Conservation (phyloP, 2,888 invertebrate species). For the Calliphora vomitoria region DNA sequence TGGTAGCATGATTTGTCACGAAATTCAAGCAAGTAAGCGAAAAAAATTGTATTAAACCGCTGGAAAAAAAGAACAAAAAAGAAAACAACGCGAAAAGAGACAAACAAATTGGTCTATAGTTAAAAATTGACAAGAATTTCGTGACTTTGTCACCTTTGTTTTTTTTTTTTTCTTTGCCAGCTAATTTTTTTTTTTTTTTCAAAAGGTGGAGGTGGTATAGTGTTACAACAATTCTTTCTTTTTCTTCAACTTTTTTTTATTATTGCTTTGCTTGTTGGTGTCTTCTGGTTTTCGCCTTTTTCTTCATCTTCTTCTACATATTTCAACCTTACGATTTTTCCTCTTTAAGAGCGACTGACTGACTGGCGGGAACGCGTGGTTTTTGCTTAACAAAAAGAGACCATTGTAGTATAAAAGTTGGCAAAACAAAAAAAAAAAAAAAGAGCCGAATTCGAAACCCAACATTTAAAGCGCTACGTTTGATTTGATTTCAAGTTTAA, state of each 20-base stretch:
- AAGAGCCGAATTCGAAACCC: slow-evolving; percentile 45
- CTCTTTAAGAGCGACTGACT: slow-evolving; percentile 17
- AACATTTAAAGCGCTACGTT: slow-evolving; percentile 73
- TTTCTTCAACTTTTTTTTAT: slow-evolving; percentile 25
- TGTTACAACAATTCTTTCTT: slow-evolving; percentile 72
- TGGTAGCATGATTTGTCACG: slow-evolving; percentile 85
- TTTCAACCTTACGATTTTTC: slow-evolving; percentile 52
- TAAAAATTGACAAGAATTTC: slow-evolving; percentile 85
- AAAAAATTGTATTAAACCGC: slow-evolving; percentile 56
- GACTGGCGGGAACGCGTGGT: slow-evolving; percentile 70
- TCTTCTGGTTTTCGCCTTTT: slow-evolving; percentile 39
- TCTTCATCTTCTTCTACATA: slow-evolving; percentile 10
- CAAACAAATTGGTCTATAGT: slow-evolving; percentile 84
- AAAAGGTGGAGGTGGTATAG: slow-evolving; percentile 72
- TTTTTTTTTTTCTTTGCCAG: slow-evolving; percentile 15
- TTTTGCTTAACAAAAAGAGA: slow-evolving; percentile 49
- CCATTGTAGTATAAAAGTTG: slow-evolving; percentile 32
- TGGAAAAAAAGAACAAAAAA: slow-evolving; percentile 53
- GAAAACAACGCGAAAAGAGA: slow-evolving; percentile 77
- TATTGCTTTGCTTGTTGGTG: not conserved
- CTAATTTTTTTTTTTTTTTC: slow-evolving; percentile 14
- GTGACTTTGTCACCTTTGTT: slow-evolving; percentile 84
- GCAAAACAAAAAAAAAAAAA: not conserved
- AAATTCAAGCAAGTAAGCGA: slow-evolving; percentile 76
- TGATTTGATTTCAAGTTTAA: slow-evolving; percentile 77